phyloP scores from a whole-genome alignment of 2,797 vertebrate genomes.

The Oophaga sylvatica region DNA sequence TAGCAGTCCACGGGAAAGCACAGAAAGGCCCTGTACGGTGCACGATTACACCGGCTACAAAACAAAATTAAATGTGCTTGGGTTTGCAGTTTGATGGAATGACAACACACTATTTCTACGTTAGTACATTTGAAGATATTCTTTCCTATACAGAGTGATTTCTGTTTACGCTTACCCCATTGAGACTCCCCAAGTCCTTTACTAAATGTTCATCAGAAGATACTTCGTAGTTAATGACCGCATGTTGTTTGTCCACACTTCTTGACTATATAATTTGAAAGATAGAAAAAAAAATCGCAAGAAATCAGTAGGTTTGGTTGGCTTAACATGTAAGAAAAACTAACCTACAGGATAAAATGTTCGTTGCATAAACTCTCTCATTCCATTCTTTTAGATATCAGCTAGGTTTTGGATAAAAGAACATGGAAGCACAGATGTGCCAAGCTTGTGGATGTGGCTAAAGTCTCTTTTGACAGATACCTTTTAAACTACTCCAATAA shows the following conservation, averaged over 20 bases:
- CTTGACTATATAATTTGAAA: conserved; percentile 82
- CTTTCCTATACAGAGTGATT: neutral
- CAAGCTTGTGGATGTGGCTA: too few species aligned
- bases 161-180: conserved; percentile 85
- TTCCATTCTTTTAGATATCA: too few species aligned
- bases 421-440: too few species aligned
- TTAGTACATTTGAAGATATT: neutral
- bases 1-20: too few species aligned
- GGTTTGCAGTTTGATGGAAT: neutral
- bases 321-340: neutral
- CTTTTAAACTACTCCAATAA: too few species aligned
- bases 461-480: too few species aligned
- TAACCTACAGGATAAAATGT: neutral
- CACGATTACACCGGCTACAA: too few species aligned
- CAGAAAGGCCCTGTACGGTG: too few species aligned
- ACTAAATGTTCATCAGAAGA: conserved; percentile 92
- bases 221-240: conserved; percentile 96
- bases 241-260: conserved; percentile 98
- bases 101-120: neutral
- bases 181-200: conserved; percentile 96
- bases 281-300: neutral
- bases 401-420: too few species aligned
- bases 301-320: neutral
- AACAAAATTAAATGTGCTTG: neutral
- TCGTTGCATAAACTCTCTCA: too few species aligned